Conservation (phyloP, 2,888 invertebrate genomes). For the Ptilodon capucinus region DNA sequence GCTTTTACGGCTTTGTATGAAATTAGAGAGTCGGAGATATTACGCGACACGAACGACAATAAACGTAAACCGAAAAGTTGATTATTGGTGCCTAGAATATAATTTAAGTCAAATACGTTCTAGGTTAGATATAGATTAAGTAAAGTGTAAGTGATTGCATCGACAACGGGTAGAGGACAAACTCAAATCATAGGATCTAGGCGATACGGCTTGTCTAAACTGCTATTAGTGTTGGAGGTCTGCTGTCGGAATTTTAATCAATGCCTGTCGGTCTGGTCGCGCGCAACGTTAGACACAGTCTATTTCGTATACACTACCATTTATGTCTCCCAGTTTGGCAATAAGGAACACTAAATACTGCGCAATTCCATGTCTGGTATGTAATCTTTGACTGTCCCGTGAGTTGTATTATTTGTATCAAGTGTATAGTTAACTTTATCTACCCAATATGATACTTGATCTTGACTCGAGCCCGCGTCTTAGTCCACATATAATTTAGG, state of each 20-base stretch:
- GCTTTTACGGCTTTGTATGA: not conserved
- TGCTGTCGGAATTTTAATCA: slow-evolving; percentile 49
- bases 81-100: slow-evolving; percentile 11
- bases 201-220: slow-evolving; percentile 9
- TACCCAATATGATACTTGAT: no score
- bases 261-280: slow-evolving; percentile 26
- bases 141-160: slow-evolving; percentile 21
- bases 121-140: slow-evolving; percentile 15
- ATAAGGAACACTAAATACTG: slow-evolving; percentile 45
- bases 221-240: slow-evolving; percentile 18
- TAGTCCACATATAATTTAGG: no score
- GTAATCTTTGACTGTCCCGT: slow-evolving; percentile 16
- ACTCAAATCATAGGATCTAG: slow-evolving; percentile 13
- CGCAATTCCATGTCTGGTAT: slow-evolving; percentile 26
- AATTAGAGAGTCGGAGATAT: not conserved
- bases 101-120: slow-evolving; percentile 11
- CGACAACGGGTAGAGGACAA: slow-evolving; percentile 7
- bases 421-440: not conserved
- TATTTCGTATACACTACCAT: slow-evolving; percentile 42
- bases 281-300: slow-evolving; percentile 20
- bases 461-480: no score
- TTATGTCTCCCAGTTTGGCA: slow-evolving; percentile 53
- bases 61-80: slow-evolving; percentile 9
- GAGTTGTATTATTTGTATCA: slow-evolving; percentile 3
- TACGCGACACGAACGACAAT: not conserved